Evolutionary conservation across 2,797 vertebrate genomes (phyloP).

Genomic region (Chrosomus eos): DNA sequence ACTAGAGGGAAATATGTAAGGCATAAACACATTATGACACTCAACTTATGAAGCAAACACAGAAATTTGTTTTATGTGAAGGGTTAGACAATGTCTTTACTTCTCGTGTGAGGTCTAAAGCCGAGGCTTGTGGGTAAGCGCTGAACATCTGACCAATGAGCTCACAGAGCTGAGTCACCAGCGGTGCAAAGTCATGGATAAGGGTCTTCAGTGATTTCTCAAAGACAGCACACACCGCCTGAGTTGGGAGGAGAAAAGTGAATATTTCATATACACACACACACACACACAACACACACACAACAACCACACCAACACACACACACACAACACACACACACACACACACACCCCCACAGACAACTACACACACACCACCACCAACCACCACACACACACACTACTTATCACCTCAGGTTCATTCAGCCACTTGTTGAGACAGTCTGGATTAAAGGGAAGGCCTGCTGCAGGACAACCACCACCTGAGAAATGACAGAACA

Average conservation of each 20-base stretch:
- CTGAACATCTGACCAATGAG: slow-evolving; percentile 97
- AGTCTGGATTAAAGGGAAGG: slow-evolving; percentile 93
- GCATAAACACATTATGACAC: background rate
- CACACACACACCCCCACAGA: background rate
- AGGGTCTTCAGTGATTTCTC: slow-evolving; percentile 96
- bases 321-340: background rate
- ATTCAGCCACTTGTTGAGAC: slow-evolving; percentile 95
- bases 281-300: background rate
- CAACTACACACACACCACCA: background rate
- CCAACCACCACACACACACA: background rate
- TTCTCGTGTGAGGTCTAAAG: slow-evolving; percentile 93
- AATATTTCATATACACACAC: slow-evolving; percentile 7
- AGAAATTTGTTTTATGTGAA: background rate
- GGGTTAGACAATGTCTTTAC: slow-evolving; percentile 65
- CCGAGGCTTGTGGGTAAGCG: slow-evolving; percentile 91
- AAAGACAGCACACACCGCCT: slow-evolving; percentile 96
- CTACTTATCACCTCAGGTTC: slow-evolving; percentile 90
- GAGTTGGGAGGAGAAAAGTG: slow-evolving; percentile 46
- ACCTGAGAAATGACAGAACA: slow-evolving; percentile 76
- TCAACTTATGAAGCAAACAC: background rate
- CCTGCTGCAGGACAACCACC: slow-evolving; percentile 93
- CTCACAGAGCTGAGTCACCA: slow-evolving; percentile 93
- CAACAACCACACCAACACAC: no score
- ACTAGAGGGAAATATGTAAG: slow-evolving; percentile 69
- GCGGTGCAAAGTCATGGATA: slow-evolving; percentile 91